Evolutionary conservation across 1,140 invertebrate genomes (phyloP).

Genomic region (Oreohelix idahoensis): DNA sequence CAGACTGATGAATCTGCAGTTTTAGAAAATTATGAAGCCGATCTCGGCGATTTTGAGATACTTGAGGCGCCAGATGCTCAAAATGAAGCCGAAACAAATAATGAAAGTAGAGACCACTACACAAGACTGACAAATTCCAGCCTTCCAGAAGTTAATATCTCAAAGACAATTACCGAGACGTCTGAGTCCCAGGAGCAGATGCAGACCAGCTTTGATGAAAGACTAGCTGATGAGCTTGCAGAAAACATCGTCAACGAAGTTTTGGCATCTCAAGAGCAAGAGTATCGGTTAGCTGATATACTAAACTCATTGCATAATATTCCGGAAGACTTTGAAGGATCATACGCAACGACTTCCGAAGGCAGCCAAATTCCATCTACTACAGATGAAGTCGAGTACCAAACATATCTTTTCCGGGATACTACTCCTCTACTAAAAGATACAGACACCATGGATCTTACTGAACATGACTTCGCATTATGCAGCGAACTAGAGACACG

Average conservation of each 20-base stretch:
- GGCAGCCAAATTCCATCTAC: background rate
- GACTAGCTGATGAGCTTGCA: slow-evolving; percentile 25
- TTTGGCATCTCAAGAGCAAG: slow-evolving; percentile 16
- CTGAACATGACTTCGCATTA: background rate
- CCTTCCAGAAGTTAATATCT: background rate
- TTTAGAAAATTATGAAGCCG: background rate
- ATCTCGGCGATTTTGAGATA: background rate
- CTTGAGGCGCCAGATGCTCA: background rate
- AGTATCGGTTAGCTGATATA: background rate
- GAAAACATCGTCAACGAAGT: slow-evolving; percentile 35
- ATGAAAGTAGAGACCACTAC: background rate
- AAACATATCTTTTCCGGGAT: background rate
- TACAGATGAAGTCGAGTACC: background rate
- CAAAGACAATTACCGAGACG: background rate
- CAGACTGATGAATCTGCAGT: background rate
- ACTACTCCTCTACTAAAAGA: background rate
- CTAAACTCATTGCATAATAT: background rate
- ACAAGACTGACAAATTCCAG: background rate
- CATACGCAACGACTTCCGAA: background rate
- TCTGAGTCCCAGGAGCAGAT: background rate
- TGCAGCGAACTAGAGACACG: background rate
- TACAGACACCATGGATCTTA: background rate
- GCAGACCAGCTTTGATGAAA: slow-evolving; percentile 26
- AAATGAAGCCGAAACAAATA: background rate
- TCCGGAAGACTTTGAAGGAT: slow-evolving; percentile 2